Percentiles rank a stretch among this genome's conserved stretches.
Conservation (phyloP, 2,797 vertebrate genomes). For the Neopelma chrysocephalum region DNA sequence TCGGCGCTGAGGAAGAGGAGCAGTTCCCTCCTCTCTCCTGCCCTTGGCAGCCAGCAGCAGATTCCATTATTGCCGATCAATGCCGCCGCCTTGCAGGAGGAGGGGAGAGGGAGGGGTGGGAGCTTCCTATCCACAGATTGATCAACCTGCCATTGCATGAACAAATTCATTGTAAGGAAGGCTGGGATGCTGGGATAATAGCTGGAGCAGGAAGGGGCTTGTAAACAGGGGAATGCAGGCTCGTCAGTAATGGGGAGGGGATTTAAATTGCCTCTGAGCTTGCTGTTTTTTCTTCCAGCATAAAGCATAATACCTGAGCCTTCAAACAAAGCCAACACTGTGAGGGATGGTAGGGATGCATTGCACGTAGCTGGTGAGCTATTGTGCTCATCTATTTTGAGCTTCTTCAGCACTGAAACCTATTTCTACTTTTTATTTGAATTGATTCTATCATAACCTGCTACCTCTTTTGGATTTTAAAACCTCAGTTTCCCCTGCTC, state of each 20-base stretch:
- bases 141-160: constrained; percentile 82
- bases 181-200: constrained; percentile 72
- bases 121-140: constrained; percentile 80
- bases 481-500: neutral
- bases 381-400: constrained; percentile 55
- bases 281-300: constrained; percentile 51
- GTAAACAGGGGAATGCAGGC: constrained; percentile 48
- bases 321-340: constrained; percentile 72
- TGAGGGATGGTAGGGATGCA: constrained; percentile 19
- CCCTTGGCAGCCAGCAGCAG: constrained; percentile 73
- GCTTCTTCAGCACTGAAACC: constrained; percentile 44
- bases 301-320: constrained; percentile 53
- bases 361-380: constrained; percentile 67
- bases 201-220: constrained; percentile 67
- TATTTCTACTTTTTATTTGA: constrained; percentile 60
- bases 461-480: constrained; percentile 56
- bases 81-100: constrained; percentile 77
- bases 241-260: constrained; percentile 17
- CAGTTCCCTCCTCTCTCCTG: constrained; percentile 57
- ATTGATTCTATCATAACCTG: constrained; percentile 38
- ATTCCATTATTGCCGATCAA: constrained; percentile 83
- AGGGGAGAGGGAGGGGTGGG: constrained; percentile 74
- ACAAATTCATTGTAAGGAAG: constrained; percentile 69
- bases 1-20: constrained; percentile 67
- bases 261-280: constrained; percentile 58